Percentiles rank a stretch among this genome's conserved stretches.
These are phyloP conservation scores for Phengaris arion DNA, from an alignment of 2,888 invertebrate genomes.

Conservation along the genomic window DNA sequence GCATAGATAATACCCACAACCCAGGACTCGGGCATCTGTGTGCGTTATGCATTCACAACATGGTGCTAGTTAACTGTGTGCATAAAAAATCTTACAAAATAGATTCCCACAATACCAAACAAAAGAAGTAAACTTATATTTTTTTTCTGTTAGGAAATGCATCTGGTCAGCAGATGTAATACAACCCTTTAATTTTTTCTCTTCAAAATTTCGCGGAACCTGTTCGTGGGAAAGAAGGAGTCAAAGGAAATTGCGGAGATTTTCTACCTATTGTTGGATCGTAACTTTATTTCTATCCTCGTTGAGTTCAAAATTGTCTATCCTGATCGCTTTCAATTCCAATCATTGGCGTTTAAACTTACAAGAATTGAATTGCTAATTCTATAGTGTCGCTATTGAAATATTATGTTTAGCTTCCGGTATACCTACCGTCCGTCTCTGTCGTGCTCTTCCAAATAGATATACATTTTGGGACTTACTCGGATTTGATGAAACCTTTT, in stretches of 20 bases:
- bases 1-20: constrained; percentile 21
- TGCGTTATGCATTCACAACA: constrained; percentile 31
- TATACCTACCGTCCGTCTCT: too few relatives aligned
- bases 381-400: constrained; percentile 43
- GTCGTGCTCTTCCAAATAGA: constrained; percentile 28
- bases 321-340: constrained; percentile 8
- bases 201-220: constrained; percentile 42
- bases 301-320: constrained; percentile 36
- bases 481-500: background rate
- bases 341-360: constrained; percentile 23
- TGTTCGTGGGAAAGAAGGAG: constrained; percentile 46
- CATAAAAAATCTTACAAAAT: constrained; percentile 31
- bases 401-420: constrained; percentile 47
- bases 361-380: constrained; percentile 45
- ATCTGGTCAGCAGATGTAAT: constrained; percentile 47
- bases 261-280: constrained; percentile 1
- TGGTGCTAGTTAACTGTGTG: constrained; percentile 33
- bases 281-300: constrained; percentile 30
- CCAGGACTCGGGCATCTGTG: constrained; percentile 23
- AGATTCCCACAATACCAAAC: constrained; percentile 35
- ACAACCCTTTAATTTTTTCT: constrained; percentile 46
- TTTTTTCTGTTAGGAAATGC: constrained; percentile 33
- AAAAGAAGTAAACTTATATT: constrained; percentile 30
- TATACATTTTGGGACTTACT: background rate
- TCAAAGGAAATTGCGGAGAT: constrained; percentile 35